Percentiles rank a stretch among this genome's conserved stretches.
Evolutionary conservation across 2,113 vertebrate genomes (phyloP).

Genomic region (Upupa epops): DNA sequence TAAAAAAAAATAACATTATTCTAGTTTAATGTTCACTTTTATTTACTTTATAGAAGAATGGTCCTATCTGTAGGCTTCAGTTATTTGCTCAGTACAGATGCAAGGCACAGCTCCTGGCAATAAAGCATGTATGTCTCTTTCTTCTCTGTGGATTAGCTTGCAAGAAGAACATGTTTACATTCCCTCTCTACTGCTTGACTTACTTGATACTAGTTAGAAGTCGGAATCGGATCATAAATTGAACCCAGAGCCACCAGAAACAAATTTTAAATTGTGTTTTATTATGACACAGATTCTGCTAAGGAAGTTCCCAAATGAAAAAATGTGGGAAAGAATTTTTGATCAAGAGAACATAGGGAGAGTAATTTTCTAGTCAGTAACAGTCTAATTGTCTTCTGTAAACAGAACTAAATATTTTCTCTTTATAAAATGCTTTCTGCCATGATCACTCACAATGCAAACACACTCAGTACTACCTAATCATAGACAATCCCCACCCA

Average conservation of each 20-base stretch:
- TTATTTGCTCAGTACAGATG: slow-evolving; percentile 17
- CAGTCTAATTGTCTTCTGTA: background rate
- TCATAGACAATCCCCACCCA: background rate
- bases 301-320: background rate
- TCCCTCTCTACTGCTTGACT: background rate
- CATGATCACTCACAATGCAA: background rate
- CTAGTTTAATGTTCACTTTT: background rate
- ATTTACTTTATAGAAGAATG: slow-evolving; percentile 20
- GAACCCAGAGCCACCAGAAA: background rate
- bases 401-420: background rate
- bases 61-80: background rate
- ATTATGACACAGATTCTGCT: background rate
- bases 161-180: background rate
- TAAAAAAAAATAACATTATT: background rate
- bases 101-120: background rate
- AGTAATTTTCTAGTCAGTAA: background rate
- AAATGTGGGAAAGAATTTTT: background rate
- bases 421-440: background rate
- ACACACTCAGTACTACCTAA: background rate
- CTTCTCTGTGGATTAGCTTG: background rate
- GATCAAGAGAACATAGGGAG: background rate
- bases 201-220: background rate
- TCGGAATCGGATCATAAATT: background rate
- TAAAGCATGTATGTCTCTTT: background rate
- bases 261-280: background rate